A percentile compares a stretch with the other conserved stretches of the same genome.
phyloP scores from a whole-genome alignment of 2,888 invertebrate genomes.

The Julus scanicus region DNA sequence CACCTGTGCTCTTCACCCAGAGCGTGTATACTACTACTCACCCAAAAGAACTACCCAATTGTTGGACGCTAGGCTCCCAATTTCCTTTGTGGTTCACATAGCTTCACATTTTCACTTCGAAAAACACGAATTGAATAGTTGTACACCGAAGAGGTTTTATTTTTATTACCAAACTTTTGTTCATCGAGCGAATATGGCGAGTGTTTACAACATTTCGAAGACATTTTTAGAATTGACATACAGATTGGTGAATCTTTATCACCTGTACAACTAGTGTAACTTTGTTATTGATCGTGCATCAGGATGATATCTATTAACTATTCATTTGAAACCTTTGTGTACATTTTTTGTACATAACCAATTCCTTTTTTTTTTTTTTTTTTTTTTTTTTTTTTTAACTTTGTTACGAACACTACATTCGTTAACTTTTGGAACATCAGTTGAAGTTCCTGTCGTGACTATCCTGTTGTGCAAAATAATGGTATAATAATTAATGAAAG shows the following conservation, averaged over 20 bases:
- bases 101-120: background rate
- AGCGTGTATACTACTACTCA: constrained; percentile 41
- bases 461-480: no score
- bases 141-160: background rate
- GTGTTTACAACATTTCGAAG: background rate
- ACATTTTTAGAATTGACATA: background rate
- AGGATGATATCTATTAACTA: no score
- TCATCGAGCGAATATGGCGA: background rate
- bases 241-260: background rate
- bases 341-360: no score
- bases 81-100: constrained; percentile 8
- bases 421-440: no score
- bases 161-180: constrained; percentile 10
- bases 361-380: no score
- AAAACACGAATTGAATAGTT: background rate
- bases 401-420: no score
- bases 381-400: no score
- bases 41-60: constrained; percentile 41
- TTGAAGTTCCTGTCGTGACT: no score
- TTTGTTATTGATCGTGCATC: no score
- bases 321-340: no score
- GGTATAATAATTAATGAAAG: no score
- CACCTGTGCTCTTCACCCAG: constrained; percentile 48
- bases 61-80: background rate
- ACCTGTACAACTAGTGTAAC: no score